Base-by-base conservation (phyloP, 1,140 invertebrate genomes). In the Aphidius gifuensis region DNA sequence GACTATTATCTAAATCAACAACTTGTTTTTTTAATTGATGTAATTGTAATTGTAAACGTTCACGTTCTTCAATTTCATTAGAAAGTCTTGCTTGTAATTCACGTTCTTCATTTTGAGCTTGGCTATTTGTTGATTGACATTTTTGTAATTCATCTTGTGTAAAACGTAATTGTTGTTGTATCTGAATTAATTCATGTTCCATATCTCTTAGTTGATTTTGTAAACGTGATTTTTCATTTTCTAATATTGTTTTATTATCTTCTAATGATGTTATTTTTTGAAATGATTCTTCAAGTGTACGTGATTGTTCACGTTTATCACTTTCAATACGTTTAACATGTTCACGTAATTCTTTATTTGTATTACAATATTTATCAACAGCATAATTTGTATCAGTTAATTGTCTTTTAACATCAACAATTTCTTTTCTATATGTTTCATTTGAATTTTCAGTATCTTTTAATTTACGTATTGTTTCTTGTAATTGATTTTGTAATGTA, bases 191-290 rank as follows among this genome's bases (percentile, higher is more conserved):
- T 62, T 91, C 87, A 68, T 88, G 83, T 79, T 92, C 92, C 23
- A 89, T 82, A 69, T 94, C 92, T 65, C 92, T 87, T 9, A 93
- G 74, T 67, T 87, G 81, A 6, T 86, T 84, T 71, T 92, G 86
- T 38, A 92, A 72, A 54, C 88, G 83, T 53, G 83, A 83, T 67
- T 90, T 81, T 65, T 92, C 87, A 60, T 86, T 79, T 73, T 93
- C 90, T 9, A 93, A 69, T 0, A 84, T 80, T 23, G 84, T 83
- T 70, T 89, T 90, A 46, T 86, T 83, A 68, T 94, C 92, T 77
- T 94, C 92, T 62, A 95, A 71, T 51, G 84, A 89, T 90, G 87
- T 83, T 58, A 93, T 88, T 79, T 91, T 93, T 68, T 95, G 92
- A 66, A 90, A 87, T 4, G 87, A 84, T 69, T 95, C 93, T 72